phyloP scores from a whole-genome alignment of 23 tunicate genomes.

The Halocynthia aurantium region DNA sequence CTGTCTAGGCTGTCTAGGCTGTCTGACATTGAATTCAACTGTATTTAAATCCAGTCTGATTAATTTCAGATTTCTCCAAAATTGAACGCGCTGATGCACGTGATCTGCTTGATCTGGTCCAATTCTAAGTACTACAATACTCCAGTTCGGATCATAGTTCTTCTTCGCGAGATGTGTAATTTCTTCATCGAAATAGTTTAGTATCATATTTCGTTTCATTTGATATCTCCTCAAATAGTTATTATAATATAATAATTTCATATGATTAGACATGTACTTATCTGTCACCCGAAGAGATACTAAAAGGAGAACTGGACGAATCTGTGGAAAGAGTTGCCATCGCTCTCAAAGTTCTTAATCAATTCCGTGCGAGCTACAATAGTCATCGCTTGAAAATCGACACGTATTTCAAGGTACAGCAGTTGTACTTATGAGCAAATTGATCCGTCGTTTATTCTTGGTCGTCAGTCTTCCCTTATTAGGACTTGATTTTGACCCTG shows the following conservation, averaged over 20 bases:
- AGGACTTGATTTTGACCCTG: background rate
- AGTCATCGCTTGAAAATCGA: constrained; percentile 30
- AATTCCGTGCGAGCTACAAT: constrained; percentile 38
- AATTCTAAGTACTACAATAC: constrained; percentile 77
- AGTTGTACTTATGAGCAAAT: background rate
- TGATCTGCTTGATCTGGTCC: constrained; percentile 83
- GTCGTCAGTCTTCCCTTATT: background rate
- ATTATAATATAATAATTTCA: background rate
- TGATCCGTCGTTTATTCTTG: background rate
- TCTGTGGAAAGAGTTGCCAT: constrained; percentile 49
- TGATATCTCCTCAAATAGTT: background rate
- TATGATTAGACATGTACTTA: constrained; percentile 46
- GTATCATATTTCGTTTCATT: background rate
- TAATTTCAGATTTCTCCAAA: constrained; percentile 49
- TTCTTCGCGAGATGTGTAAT: constrained; percentile 85
- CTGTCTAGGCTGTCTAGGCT: background rate
- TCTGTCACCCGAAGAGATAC: constrained; percentile 77
- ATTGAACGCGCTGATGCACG: constrained; percentile 72
- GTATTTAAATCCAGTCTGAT: background rate
- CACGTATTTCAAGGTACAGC: constrained; percentile 45
- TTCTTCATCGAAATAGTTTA: constrained; percentile 63
- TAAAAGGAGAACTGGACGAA: constrained; percentile 93
- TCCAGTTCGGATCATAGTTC: constrained; percentile 83
- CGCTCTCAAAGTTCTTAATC: constrained; percentile 58
- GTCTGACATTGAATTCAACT: background rate